A percentile compares a stretch with the other conserved stretches of the same genome.
phyloP scores from a whole-genome alignment of 1,140 invertebrate species.

The Oppia nitens region DNA sequence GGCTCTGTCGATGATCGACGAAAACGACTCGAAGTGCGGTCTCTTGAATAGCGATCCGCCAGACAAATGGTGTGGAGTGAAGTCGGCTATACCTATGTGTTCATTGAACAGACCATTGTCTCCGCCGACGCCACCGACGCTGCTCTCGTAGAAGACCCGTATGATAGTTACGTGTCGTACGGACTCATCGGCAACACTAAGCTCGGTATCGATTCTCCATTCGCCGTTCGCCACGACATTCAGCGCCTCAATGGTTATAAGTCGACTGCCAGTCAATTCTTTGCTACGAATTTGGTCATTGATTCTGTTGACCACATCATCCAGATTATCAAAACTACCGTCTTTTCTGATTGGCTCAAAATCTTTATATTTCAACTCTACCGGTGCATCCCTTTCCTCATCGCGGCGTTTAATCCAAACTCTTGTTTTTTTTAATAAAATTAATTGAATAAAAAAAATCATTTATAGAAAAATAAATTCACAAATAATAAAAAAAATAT shows the following conservation, averaged over 20 bases:
- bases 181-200: slow-evolving; percentile 9
- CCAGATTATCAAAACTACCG: slow-evolving; percentile 11
- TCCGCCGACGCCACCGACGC: neutral
- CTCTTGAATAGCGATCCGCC: slow-evolving; percentile 15
- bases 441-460: too few species aligned
- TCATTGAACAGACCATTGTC: neutral
- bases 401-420: neutral
- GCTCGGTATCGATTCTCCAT: slow-evolving; percentile 13
- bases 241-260: slow-evolving; percentile 12
- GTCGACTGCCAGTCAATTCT: neutral
- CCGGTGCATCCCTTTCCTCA: neutral
- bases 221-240: slow-evolving; percentile 12
- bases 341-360: slow-evolving; percentile 9
- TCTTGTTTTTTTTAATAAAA: too few species aligned
- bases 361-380: slow-evolving; percentile 8
- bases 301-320: slow-evolving; percentile 6
- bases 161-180: slow-evolving; percentile 6
- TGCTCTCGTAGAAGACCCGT: slow-evolving; percentile 13
- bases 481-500: too few species aligned
- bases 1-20: slow-evolving; percentile 2
- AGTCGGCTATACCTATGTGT: slow-evolving; percentile 12
- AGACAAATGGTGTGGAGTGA: slow-evolving; percentile 9
- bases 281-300: neutral
- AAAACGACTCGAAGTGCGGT: slow-evolving; percentile 12
- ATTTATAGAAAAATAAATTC: too few species aligned